phyloP scores from a whole-genome alignment of 2,113 vertebrate species.

The Salvelinus alpinus region DNA sequence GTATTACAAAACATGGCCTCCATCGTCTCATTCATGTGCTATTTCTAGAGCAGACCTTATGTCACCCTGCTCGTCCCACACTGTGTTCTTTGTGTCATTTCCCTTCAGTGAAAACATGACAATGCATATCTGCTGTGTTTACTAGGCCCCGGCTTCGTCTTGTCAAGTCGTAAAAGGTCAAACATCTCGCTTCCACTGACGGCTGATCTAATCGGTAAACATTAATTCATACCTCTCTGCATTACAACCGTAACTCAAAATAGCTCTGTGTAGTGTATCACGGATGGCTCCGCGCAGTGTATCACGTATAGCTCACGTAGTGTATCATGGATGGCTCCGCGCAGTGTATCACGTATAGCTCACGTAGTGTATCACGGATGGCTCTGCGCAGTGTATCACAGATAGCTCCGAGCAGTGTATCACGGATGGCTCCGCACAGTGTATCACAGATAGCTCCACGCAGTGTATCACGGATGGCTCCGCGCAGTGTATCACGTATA shows the following conservation, averaged over 20 bases:
- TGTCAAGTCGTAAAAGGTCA: conserved; percentile 69
- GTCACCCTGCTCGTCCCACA: not conserved
- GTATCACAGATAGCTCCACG: too few species aligned
- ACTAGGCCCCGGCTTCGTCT: conserved; percentile 48
- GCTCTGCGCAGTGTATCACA: not conserved
- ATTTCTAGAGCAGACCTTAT: not conserved
- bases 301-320: not conserved
- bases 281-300: too few species aligned
- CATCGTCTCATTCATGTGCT: too few species aligned
- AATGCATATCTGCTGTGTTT: conserved; percentile 60
- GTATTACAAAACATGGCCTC: too few species aligned
- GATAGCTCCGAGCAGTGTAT: not conserved
- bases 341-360: too few species aligned
- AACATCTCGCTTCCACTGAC: conserved; percentile 45
- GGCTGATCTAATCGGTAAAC: conserved; percentile 63
- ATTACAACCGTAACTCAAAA: conserved; percentile 17
- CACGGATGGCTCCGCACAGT: too few species aligned
- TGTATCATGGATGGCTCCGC: too few species aligned
- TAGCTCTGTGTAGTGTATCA: conserved; percentile 26
- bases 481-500: too few species aligned
- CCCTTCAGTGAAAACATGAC: conserved; percentile 45
- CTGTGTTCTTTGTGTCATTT: conserved; percentile 25
- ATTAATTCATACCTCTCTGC: conserved; percentile 38
- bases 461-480: too few species aligned
- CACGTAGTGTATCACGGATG: too few species aligned